phyloP scores from a whole-genome alignment of 2,113 vertebrate genomes.

The Cyprinodon brontotheroides region DNA sequence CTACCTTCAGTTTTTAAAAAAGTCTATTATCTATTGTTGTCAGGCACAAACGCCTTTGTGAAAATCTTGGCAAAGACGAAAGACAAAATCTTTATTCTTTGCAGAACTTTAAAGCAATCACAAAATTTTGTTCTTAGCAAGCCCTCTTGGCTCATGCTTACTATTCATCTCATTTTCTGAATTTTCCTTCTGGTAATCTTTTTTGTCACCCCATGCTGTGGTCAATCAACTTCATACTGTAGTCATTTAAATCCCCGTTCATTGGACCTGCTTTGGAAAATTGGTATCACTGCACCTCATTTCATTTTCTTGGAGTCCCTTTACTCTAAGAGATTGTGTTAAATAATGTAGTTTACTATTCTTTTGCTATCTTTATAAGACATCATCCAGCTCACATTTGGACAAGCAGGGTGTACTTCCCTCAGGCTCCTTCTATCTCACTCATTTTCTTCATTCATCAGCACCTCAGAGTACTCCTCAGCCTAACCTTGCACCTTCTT shows the following conservation, averaged over 20 bases:
- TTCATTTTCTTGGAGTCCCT: background rate
- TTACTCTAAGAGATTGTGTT: background rate
- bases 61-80: background rate
- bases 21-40: background rate
- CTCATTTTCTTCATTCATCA: slow-evolving; percentile 1
- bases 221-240: background rate
- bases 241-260: background rate
- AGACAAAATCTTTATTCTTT: background rate
- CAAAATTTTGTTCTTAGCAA: background rate
- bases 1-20: background rate
- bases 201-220: background rate
- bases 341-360: background rate
- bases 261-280: background rate
- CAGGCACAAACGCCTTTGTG: background rate
- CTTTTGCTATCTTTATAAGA: background rate
- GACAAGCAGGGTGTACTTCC: background rate
- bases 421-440: background rate
- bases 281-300: background rate
- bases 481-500: background rate
- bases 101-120: background rate
- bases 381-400: background rate
- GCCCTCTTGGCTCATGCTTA: background rate
- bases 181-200: background rate
- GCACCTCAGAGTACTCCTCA: background rate
- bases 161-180: background rate